Evolutionary conservation across 2,113 vertebrate genomes (phyloP), one percentile per base, ranked within the genome.

Genomic region (Hiodon tergisus): DNA sequence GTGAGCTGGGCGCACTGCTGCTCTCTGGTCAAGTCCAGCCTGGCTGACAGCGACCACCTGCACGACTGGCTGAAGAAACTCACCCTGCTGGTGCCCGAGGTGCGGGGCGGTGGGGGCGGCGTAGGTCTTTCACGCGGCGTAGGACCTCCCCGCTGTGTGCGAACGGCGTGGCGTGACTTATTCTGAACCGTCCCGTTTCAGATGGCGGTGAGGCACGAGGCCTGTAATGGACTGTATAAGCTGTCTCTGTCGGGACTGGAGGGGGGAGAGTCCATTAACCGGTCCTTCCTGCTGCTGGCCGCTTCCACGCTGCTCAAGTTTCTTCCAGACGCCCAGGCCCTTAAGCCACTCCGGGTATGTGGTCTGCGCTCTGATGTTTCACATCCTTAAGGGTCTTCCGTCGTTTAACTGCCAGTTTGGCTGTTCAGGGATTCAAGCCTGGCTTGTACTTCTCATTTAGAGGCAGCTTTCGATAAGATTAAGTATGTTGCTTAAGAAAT

Each of bases 1-100:
- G 97, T 98, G 84, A 98, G 97, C 76, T 99, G 97, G 97, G 94
- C 97, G 70, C 96, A 98, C 87, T 98, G 97, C 88, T 97, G 95
- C 72, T 98, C 97, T 70, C 83, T 91, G 14, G 97, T 98, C 48
- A 99, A 99, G 86, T 98, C 96, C 86, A 98, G 96, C 74, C 90
- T 98, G 86, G 96, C 97, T 0, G 97, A 99, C 86, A 98, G 95
- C 48, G 97, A 98, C 76, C 92, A 97, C 83, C 91, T 99, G 48
- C 96, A 98, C 61, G 96, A 98, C 81, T 98, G 97, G 97, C 91
- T 99, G 48, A 98, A 92, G 89, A 98, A 98, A 67, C 92, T 99
- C 79, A 98, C 97, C 0, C 93, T 98, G 69, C 93, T 98, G 83
- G 96, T 98, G 78, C 97, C 97, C 13, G 97, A 99, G 95, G 97